These are phyloP conservation scores for Tragulus kanchil DNA, from an alignment of 2,113 vertebrate genomes.

Conservation along the genomic window DNA sequence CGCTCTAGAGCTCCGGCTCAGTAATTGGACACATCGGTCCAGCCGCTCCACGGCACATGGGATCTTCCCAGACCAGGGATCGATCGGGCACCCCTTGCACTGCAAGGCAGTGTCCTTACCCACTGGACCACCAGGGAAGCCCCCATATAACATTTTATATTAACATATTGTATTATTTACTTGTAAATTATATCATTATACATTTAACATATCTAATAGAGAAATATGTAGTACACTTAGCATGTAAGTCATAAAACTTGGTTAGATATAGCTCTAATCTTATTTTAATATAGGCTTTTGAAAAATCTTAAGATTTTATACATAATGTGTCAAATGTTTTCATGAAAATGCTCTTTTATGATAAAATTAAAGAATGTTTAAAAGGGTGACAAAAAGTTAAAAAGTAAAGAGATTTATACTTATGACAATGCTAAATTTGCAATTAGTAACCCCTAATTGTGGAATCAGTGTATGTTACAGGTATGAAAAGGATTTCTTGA, in stretches of 20 bases:
- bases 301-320: constrained; percentile 36
- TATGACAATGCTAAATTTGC: constrained; percentile 35
- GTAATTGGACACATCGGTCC: too few species aligned
- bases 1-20: too few species aligned
- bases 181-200: not conserved
- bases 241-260: not conserved
- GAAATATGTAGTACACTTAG: not conserved
- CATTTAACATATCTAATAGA: not conserved
- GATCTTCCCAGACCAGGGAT: too few species aligned
- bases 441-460: constrained; percentile 49
- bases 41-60: too few species aligned
- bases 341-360: not conserved
- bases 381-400: constrained; percentile 16
- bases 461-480: not conserved
- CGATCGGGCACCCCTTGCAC: too few species aligned
- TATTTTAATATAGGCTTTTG: constrained; percentile 41
- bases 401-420: not conserved
- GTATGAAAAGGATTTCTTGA: not conserved
- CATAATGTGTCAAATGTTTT: not conserved
- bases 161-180: not conserved
- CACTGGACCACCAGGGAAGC: too few species aligned
- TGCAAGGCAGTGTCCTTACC: too few species aligned
- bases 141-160: not conserved
- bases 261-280: not conserved
- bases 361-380: constrained; percentile 28